Evolutionary conservation across 1,140 invertebrate species (phyloP).

Genomic region (Camponotus vicinus): DNA sequence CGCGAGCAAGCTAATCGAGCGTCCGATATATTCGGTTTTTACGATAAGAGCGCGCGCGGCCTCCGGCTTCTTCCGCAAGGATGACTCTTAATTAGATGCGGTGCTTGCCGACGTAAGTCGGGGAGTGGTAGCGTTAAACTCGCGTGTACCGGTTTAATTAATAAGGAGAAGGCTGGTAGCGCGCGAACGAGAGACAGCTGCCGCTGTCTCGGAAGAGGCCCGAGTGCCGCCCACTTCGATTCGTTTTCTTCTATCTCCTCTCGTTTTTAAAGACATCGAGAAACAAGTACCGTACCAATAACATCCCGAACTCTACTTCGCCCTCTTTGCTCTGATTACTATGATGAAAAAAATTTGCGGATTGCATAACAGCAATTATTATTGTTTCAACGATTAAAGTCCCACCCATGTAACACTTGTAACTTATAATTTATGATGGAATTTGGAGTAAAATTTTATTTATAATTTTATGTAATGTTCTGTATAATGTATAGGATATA

Average conservation of each 20-base stretch:
- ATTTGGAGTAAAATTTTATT: too few species aligned
- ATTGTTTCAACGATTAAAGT: neutral
- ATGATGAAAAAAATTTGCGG: neutral
- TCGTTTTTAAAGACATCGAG: slow-evolving; percentile 9
- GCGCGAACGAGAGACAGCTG: slow-evolving; percentile 54
- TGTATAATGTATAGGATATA: too few species aligned
- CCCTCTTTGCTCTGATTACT: neutral
- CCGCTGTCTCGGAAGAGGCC: slow-evolving; percentile 26
- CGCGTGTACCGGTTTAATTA: slow-evolving; percentile 61
- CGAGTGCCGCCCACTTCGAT: slow-evolving; percentile 47
- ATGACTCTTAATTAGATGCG: slow-evolving; percentile 52
- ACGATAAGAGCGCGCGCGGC: neutral
- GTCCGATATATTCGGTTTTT: slow-evolving; percentile 26
- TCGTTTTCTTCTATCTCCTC: slow-evolving; percentile 31
- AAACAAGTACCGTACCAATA: slow-evolving; percentile 42
- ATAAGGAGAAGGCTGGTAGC: slow-evolving; percentile 59
- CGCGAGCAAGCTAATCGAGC: neutral
- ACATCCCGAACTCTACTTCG: neutral
- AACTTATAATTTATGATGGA: too few species aligned
- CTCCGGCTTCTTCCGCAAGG: slow-evolving; percentile 18
- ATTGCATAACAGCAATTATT: neutral
- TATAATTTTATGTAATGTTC: too few species aligned
- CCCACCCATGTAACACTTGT: too few species aligned
- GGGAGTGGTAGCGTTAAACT: slow-evolving; percentile 27
- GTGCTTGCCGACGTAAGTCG: slow-evolving; percentile 24